Percentiles rank a stretch among this genome's conserved stretches.
Conservation (phyloP, 1,140 invertebrate species). For the Eueides isabella region DNA sequence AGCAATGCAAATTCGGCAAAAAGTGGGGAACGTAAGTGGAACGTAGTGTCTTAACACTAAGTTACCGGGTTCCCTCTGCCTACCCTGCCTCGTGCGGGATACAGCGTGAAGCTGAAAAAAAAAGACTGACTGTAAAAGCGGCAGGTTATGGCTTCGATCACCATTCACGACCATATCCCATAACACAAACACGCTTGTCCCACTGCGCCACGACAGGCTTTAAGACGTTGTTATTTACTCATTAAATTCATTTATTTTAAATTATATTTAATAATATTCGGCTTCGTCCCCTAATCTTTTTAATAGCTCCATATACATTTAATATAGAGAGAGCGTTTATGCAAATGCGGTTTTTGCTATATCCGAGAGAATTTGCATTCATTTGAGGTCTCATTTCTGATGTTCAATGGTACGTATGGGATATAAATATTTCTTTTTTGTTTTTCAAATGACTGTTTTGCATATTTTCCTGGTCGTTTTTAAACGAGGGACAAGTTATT, state of each 20-base stretch:
- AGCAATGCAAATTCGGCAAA: no score
- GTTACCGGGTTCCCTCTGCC: no score
- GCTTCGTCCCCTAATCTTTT: slow-evolving; percentile 48
- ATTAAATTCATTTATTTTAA: background rate
- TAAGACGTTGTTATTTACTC: background rate
- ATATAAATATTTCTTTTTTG: slow-evolving; percentile 69
- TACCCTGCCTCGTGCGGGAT: no score
- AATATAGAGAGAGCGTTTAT: slow-evolving; percentile 67
- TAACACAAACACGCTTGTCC: no score
- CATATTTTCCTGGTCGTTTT: slow-evolving; percentile 39
- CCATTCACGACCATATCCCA: no score
- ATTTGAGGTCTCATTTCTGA: slow-evolving; percentile 66
- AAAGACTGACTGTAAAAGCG: no score
- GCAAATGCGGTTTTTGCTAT: slow-evolving; percentile 65
- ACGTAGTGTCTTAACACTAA: no score
- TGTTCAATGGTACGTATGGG: slow-evolving; percentile 70
- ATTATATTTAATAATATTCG: slow-evolving; percentile 3
- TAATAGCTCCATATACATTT: slow-evolving; percentile 61
- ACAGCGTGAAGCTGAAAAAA: no score
- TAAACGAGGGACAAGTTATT: background rate
- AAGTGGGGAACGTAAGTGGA: no score
- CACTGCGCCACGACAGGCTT: background rate
- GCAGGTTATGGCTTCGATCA: no score
- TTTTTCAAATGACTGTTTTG: slow-evolving; percentile 56
- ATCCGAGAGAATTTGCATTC: slow-evolving; percentile 64